Conservation (phyloP, 2,113 vertebrate genomes). For the Balaeniceps rex region DNA sequence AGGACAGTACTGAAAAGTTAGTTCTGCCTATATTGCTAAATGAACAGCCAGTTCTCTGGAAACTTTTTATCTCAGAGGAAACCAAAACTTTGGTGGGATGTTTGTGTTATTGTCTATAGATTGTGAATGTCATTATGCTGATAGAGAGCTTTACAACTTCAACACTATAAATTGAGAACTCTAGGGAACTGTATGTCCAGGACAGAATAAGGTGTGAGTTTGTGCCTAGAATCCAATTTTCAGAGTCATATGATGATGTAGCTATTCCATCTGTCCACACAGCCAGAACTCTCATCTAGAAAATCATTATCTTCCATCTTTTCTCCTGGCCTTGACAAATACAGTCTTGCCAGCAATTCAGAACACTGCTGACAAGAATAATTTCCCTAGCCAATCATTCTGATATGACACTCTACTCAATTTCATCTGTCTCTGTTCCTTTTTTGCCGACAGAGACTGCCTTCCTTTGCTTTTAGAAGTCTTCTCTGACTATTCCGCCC, state of each 20-base stretch:
- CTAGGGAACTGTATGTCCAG: background rate
- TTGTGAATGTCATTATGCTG: background rate
- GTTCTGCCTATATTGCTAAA: background rate
- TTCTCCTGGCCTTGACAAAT: background rate
- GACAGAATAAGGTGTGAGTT: background rate
- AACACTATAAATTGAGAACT: background rate
- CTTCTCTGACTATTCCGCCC: background rate
- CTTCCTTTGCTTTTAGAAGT: background rate
- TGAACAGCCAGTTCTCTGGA: background rate
- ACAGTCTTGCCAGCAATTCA: background rate
- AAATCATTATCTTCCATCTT: background rate
- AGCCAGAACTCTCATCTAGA: background rate
- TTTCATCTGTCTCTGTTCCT: background rate
- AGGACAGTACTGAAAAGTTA: background rate
- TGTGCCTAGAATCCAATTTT: background rate
- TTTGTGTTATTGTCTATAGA: background rate
- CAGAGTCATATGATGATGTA: background rate
- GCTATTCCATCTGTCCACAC: background rate
- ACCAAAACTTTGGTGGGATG: background rate
- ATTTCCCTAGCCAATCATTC: background rate
- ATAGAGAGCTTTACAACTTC: background rate
- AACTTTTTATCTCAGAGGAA: background rate
- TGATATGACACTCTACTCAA: background rate
- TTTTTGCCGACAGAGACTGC: background rate
- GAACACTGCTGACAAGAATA: background rate